Evolutionary conservation across 2,113 vertebrate genomes (phyloP), one percentile per base, ranked within the genome.

Genomic region (Cygnus buccinator): DNA sequence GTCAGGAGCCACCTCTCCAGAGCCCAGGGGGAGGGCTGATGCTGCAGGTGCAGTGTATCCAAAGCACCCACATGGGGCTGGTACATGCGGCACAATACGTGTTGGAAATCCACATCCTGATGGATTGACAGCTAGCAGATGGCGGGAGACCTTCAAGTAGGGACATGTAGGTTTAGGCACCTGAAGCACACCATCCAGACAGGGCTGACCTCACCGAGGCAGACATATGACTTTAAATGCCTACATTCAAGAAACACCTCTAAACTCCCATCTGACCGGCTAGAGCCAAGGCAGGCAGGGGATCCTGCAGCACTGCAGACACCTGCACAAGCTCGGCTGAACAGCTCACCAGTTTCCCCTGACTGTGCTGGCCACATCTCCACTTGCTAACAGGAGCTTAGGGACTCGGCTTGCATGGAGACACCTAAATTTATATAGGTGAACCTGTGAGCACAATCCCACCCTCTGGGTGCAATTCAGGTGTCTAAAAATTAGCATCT

Each of bases 151-250:
- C 41, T 46, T 84, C 61, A 52, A 57, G 39, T 39, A 93, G 83
- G 61, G 26, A 55, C 5, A 7, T n/a, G 86, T 78, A 61, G 72
- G 61, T 92, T 95, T 92, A 89, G 83, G 93, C 89, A 81, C n/a
- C 31, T 13, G 43, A 86, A 93, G 43, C 76, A 33, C 61, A 43
- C 8, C 65, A 77, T 3, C 17, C 73, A 78, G 80, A 68, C 93
- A 94, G 84, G n/a, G 31, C 0, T 96, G 91, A 91, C 57, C 84
- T 94, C 86, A 81, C 31, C 0, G 3, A 92, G 22, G 50, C 71
- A 50, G 72, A 65, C 14, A 3, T 74, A 72, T 15, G 58, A 39
- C 44, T 94, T 87, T 20, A 58, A 91, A 82, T 43, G 37, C 29
- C 33, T 94, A 21, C 1, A 13, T 35, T 13, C 19, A 46, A 90